phyloP scores from a whole-genome alignment of 2,888 invertebrate genomes.

The Opisthograptis luteolata region DNA sequence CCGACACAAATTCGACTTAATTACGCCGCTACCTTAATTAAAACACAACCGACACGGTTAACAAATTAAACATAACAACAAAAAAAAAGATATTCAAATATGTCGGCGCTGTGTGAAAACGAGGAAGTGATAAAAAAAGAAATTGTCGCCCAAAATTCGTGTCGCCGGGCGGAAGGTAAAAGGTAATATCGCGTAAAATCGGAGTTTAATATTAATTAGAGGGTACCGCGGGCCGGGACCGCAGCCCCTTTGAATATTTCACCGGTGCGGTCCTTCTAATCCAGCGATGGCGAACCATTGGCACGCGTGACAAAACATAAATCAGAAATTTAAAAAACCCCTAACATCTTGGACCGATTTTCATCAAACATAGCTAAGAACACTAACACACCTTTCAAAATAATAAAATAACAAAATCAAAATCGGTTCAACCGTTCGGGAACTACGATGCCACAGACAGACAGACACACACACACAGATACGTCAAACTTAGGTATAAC shows the following conservation, averaged over 20 bases:
- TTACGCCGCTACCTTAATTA: neutral
- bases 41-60: slow-evolving; percentile 2
- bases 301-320: too few species aligned
- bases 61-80: too few species aligned
- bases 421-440: too few species aligned
- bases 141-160: slow-evolving; percentile 35
- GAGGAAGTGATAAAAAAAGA: slow-evolving; percentile 29
- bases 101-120: slow-evolving; percentile 14
- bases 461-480: too few species aligned
- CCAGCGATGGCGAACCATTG: too few species aligned
- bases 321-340: too few species aligned
- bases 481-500: too few species aligned
- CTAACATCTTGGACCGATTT: too few species aligned
- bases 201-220: slow-evolving; percentile 62
- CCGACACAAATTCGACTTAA: slow-evolving; percentile 3
- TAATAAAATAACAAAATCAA: too few species aligned
- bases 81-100: slow-evolving; percentile 28
- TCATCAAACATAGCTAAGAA: too few species aligned
- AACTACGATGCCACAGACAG: too few species aligned
- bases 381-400: too few species aligned
- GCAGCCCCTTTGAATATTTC: slow-evolving; percentile 59
- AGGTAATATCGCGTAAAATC: slow-evolving; percentile 43
- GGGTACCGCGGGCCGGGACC: slow-evolving; percentile 39
- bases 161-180: slow-evolving; percentile 32
- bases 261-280: slow-evolving; percentile 38